Conservation (phyloP, 23 tunicate genomes). For the Phallusia fumigata region DNA sequence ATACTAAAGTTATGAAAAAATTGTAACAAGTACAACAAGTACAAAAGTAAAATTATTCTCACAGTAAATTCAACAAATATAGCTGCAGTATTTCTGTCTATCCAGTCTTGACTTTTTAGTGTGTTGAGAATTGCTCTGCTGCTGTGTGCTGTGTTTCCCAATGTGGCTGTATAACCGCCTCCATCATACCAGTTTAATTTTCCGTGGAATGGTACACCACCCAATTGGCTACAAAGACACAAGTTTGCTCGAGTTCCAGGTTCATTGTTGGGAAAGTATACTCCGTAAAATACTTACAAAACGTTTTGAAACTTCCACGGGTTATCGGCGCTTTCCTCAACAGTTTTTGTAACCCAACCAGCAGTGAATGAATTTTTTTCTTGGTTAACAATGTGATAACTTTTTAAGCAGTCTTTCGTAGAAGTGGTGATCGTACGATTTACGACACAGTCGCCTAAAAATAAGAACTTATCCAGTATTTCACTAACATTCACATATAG, state of each 20-base stretch:
- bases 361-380: slow-evolving; percentile 27
- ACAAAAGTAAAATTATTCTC: not conserved
- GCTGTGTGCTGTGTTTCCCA: slow-evolving; percentile 56
- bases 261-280: no score
- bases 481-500: not conserved
- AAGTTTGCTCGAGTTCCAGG: not conserved
- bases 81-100: slow-evolving; percentile 68
- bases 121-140: slow-evolving; percentile 38
- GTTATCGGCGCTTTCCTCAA: not conserved
- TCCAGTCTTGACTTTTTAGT: slow-evolving; percentile 52
- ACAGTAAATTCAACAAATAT: slow-evolving; percentile 77
- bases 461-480: not conserved
- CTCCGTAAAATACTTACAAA: slow-evolving; percentile 24
- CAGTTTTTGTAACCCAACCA: slow-evolving; percentile 23
- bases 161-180: slow-evolving; percentile 80
- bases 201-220: slow-evolving; percentile 68
- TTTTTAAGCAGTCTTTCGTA: slow-evolving; percentile 7
- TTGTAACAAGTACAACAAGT: not conserved
- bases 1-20: not conserved
- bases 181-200: slow-evolving; percentile 57
- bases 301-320: slow-evolving; percentile 52
- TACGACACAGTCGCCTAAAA: slow-evolving; percentile 24
- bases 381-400: slow-evolving; percentile 23
- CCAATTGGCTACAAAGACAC: slow-evolving; percentile 47
- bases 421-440: slow-evolving; percentile 1